Conservation (phyloP, 2,888 invertebrate species). For the Drosophila silvestris region DNA sequence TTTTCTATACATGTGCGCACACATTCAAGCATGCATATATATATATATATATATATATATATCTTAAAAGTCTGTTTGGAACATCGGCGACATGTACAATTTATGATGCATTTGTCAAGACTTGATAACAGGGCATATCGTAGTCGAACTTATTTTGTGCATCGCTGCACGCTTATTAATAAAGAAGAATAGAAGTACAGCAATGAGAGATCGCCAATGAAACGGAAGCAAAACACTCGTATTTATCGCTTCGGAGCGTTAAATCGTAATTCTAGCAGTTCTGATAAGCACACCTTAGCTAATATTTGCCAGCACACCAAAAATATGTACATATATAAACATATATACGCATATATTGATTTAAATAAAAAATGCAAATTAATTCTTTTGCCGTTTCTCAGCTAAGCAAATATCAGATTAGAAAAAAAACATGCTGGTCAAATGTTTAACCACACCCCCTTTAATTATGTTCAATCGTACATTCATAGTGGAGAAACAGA, state of each 20-base stretch:
- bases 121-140: not conserved
- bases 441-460: not conserved
- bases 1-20: not conserved
- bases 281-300: conserved; percentile 29
- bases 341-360: not conserved
- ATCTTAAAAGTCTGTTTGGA: not conserved
- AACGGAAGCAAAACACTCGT: conserved; percentile 6
- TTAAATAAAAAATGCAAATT: not conserved
- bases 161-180: not conserved
- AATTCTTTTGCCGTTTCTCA: not conserved
- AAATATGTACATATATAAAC: not conserved
- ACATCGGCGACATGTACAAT: not conserved
- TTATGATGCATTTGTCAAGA: not conserved
- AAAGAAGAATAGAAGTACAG: not conserved
- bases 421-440: not conserved
- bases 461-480: conserved; percentile 5
- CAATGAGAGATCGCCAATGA: not conserved
- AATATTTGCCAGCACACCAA: conserved; percentile 12
- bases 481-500: conserved; percentile 2
- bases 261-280: conserved; percentile 9
- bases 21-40: not conserved
- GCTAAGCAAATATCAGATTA: not conserved
- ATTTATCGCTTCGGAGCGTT: conserved; percentile 17
- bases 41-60: not conserved
- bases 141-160: not conserved